Percentiles rank a stretch among this genome's conserved stretches.
phyloP scores from a whole-genome alignment of 2,113 vertebrate genomes.

The Rhipidura dahli region DNA sequence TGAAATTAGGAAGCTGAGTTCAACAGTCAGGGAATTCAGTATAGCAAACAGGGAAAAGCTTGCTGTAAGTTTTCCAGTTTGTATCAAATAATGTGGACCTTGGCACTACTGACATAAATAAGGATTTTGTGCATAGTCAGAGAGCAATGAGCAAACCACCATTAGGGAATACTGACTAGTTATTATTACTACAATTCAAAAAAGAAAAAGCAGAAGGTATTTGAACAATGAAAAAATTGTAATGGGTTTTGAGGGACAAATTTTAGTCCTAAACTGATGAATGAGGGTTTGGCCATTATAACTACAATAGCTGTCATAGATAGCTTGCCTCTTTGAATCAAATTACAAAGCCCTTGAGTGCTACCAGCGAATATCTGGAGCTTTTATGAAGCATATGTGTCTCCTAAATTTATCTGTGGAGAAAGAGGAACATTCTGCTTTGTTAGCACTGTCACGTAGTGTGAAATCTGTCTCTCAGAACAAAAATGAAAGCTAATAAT shows the following conservation, averaged over 20 bases:
- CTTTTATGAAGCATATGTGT: neutral
- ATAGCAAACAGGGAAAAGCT: neutral
- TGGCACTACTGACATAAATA: neutral
- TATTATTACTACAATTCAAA: neutral
- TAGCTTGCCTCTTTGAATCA: neutral
- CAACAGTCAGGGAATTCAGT: neutral
- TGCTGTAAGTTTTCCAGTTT: neutral
- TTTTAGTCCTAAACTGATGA: neutral
- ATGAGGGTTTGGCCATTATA: neutral
- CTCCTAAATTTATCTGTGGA: neutral
- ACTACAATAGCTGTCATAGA: neutral
- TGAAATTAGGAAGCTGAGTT: neutral
- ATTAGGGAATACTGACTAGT: neutral
- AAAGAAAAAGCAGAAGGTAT: neutral
- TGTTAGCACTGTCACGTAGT: neutral
- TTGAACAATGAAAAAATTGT: neutral
- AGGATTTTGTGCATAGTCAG: neutral
- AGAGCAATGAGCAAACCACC: neutral
- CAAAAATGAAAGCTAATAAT: slow-evolving; percentile 4
- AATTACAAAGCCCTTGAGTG: neutral
- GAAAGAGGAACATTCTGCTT: neutral
- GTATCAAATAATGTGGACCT: neutral
- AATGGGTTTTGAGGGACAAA: neutral
- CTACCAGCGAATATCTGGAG: neutral
- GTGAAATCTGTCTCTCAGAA: neutral